Percentiles rank a stretch among this genome's conserved stretches.
Evolutionary conservation across 2,888 invertebrate genomes (phyloP).

Genomic region (Anoncus sp.): DNA sequence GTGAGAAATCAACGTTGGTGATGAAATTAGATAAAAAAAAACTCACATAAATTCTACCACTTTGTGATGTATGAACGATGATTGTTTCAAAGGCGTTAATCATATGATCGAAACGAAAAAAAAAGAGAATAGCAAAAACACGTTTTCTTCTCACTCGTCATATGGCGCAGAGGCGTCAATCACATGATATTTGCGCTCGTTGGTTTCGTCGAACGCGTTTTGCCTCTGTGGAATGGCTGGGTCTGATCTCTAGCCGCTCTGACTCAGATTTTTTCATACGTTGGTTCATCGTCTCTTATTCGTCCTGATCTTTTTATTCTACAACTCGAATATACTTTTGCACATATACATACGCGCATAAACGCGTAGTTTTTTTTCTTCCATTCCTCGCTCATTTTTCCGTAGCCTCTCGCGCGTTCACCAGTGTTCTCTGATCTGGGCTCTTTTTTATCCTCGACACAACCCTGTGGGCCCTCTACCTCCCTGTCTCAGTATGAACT

Average conservation of each 20-base stretch:
- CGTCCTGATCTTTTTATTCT: slow-evolving; percentile 6
- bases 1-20: slow-evolving; percentile 21
- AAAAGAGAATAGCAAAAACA: slow-evolving; percentile 12
- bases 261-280: slow-evolving; percentile 10
- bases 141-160: slow-evolving; percentile 59
- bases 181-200: slow-evolving; percentile 55
- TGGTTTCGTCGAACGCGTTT: neutral
- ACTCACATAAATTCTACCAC: neutral
- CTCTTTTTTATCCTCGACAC: slow-evolving; percentile 52
- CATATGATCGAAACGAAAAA: neutral
- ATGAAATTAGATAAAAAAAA: slow-evolving; percentile 29
- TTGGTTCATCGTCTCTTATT: slow-evolving; percentile 1
- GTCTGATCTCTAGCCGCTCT: slow-evolving; percentile 30
- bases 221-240: slow-evolving; percentile 25
- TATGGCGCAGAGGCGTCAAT: slow-evolving; percentile 54
- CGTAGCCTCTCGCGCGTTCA: slow-evolving; percentile 17
- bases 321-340: neutral
- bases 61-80: slow-evolving; percentile 28
- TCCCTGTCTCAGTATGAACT: slow-evolving; percentile 45
- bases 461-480: slow-evolving; percentile 21
- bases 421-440: slow-evolving; percentile 2
- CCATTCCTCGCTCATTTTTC: slow-evolving; percentile 36
- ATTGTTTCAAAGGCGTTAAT: slow-evolving; percentile 21
- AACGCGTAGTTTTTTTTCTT: slow-evolving; percentile 42
- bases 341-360: slow-evolving; percentile 7